These are phyloP conservation scores for Monodelphis domestica DNA, from an alignment of 2,797 vertebrate genomes.

Conservation along the genomic window DNA sequence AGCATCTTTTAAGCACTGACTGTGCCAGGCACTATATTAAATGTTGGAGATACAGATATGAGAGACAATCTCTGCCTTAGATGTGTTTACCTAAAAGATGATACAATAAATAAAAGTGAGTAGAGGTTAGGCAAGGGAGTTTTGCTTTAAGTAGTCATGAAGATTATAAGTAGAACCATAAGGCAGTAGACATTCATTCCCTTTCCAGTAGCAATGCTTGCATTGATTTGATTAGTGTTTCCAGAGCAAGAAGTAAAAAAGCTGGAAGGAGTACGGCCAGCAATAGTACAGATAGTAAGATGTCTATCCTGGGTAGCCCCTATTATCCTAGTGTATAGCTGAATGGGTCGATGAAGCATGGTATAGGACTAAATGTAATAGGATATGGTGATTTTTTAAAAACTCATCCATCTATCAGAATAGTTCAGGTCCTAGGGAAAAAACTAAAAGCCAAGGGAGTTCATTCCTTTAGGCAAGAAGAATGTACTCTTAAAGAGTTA, in stretches of 20 bases:
- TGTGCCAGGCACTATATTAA: background rate
- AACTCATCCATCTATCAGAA: background rate
- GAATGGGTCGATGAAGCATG: background rate
- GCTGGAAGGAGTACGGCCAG: background rate
- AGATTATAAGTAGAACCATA: background rate
- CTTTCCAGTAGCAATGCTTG: background rate
- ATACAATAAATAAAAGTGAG: background rate
- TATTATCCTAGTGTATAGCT: background rate
- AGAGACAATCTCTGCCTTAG: background rate
- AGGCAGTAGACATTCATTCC: background rate
- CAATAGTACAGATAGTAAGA: background rate
- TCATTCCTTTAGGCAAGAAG: background rate
- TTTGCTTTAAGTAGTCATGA: background rate
- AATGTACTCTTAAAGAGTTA: no score
- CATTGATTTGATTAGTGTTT: background rate
- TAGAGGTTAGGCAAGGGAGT: background rate
- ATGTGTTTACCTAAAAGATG: background rate
- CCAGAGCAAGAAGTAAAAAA: background rate
- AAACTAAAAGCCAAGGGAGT: background rate
- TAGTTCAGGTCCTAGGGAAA: background rate
- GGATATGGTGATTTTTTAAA: background rate
- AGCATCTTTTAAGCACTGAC: conserved; percentile 20
- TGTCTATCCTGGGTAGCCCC: background rate
- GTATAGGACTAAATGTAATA: background rate
- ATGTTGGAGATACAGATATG: background rate